phyloP scores from a whole-genome alignment of 2,888 invertebrate species.

The Ischnus inquisitorius region DNA sequence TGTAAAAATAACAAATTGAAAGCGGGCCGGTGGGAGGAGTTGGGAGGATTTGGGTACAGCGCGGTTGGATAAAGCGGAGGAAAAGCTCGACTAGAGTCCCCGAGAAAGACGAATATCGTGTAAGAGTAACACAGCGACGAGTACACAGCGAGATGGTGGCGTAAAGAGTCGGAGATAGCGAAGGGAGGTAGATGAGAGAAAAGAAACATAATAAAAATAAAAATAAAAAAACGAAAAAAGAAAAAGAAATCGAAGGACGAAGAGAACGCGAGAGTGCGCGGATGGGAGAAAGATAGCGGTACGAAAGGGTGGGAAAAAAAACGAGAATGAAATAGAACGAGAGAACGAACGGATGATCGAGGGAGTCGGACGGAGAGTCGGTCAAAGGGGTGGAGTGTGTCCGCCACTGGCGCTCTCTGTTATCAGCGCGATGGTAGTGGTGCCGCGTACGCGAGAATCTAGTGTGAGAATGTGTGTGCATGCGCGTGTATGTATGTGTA shows the following conservation, averaged over 20 bases:
- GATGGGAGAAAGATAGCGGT: conserved; percentile 44
- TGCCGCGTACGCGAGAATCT: background rate
- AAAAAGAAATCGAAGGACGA: background rate
- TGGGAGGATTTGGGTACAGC: background rate
- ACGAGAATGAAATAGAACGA: conserved; percentile 32
- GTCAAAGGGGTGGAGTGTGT: conserved; percentile 64
- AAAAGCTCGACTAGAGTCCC: conserved; percentile 52
- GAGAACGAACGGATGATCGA: conserved; percentile 41
- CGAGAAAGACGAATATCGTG: conserved; percentile 48
- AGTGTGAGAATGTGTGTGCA: conserved; percentile 27
- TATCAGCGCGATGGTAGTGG: conserved; percentile 37
- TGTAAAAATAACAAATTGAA: conserved; percentile 83
- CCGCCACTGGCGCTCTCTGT: conserved; percentile 47
- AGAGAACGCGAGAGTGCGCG: conserved; percentile 27
- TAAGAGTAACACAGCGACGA: conserved; percentile 58
- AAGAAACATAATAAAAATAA: conserved; percentile 10
- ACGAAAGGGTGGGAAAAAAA: conserved; percentile 32
- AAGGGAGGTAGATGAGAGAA: conserved; percentile 28
- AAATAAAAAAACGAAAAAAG: conserved; percentile 11
- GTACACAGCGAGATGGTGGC: conserved; percentile 57
- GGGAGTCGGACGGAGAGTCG: conserved; percentile 49
- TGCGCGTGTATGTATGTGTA: background rate
- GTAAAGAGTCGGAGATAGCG: conserved; percentile 11
- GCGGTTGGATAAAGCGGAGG: conserved; percentile 71
- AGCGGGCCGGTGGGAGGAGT: conserved; percentile 74